Evolutionary conservation across 2,888 invertebrate genomes (phyloP).

Genomic region (Caenorhabditis japonica): DNA sequence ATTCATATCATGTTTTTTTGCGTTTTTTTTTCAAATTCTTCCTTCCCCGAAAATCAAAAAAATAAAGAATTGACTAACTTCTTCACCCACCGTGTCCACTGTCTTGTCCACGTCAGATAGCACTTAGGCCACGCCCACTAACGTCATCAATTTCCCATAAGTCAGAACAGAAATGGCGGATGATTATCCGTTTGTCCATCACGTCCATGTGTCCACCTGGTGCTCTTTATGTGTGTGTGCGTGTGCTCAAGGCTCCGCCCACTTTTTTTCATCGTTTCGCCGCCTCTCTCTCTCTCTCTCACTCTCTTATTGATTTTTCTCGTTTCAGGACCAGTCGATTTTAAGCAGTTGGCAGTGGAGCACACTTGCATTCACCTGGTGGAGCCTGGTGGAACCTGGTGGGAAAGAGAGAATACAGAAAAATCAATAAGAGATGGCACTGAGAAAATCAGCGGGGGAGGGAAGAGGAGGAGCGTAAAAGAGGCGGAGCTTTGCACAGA

Average conservation of each 20-base stretch:
- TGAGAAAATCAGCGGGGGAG: conserved; percentile 4
- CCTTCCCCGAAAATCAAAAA: conserved; percentile 26
- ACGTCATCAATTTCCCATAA: conserved; percentile 5
- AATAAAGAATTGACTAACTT: conserved; percentile 47
- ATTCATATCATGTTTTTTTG: conserved; percentile 12
- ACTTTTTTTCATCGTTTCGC: conserved; percentile 4
- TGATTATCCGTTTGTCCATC: conserved; percentile 36
- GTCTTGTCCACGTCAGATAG: conserved; percentile 45
- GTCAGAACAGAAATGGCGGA: no score
- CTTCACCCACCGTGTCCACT: conserved; percentile 11
- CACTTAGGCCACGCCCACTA: conserved; percentile 33
- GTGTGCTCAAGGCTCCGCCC: conserved; percentile 11
- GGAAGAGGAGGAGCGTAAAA: conserved; percentile 3
- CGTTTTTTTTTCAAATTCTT: conserved; percentile 6
- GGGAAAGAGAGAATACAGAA: no score
- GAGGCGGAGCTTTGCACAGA: conserved; percentile 14
- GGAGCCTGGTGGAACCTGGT: conserved; percentile 9
- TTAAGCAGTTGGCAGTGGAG: no score
- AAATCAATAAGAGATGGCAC: not conserved
- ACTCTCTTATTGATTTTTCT: not conserved
- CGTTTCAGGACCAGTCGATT: no score
- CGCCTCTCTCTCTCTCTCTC: conserved; percentile 28
- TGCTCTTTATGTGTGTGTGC: conserved; percentile 39
- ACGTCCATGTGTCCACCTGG: conserved; percentile 47
- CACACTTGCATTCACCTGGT: no score